A percentile compares a stretch with the other conserved stretches of the same genome.
Conservation (phyloP, 2,888 invertebrate species). For the Campoplex capitator region DNA sequence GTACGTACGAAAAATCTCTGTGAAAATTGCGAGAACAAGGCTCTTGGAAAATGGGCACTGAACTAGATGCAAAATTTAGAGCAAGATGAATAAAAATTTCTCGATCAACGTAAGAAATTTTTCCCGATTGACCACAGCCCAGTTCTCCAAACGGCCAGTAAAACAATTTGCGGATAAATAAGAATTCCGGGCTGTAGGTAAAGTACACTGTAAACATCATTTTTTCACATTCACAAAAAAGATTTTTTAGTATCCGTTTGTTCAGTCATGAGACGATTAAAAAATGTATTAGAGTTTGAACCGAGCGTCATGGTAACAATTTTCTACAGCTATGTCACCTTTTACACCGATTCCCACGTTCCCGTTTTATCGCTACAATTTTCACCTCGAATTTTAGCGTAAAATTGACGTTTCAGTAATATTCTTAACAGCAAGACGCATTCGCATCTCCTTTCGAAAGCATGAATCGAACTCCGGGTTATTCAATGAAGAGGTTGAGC, state of each 20-base stretch:
- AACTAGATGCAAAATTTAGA: not conserved
- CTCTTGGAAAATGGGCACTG: not conserved
- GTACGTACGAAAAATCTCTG: not conserved
- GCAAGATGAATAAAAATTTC: not conserved
- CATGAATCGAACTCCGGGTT: not conserved
- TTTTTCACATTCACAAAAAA: not conserved
- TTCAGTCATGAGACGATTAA: not conserved
- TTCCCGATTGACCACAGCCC: no score
- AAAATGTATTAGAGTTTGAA: not conserved
- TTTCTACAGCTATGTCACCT: not conserved
- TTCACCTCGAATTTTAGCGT: not conserved
- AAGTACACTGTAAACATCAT: not conserved
- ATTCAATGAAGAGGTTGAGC: slow-evolving; percentile 4
- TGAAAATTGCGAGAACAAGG: not conserved
- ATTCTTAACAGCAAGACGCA: not conserved
- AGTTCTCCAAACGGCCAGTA: no score
- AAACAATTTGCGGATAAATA: not conserved
- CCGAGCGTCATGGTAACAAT: not conserved
- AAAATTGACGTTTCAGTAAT: not conserved
- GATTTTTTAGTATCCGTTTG: not conserved
- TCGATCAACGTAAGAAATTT: no score
- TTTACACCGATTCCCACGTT: not conserved
- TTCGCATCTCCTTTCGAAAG: not conserved
- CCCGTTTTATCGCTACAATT: not conserved
- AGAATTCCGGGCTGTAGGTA: not conserved